Evolutionary conservation across 37 sponge, comb jelly and placozoan species (phyloP).

Genomic region (Spongia lamella): DNA sequence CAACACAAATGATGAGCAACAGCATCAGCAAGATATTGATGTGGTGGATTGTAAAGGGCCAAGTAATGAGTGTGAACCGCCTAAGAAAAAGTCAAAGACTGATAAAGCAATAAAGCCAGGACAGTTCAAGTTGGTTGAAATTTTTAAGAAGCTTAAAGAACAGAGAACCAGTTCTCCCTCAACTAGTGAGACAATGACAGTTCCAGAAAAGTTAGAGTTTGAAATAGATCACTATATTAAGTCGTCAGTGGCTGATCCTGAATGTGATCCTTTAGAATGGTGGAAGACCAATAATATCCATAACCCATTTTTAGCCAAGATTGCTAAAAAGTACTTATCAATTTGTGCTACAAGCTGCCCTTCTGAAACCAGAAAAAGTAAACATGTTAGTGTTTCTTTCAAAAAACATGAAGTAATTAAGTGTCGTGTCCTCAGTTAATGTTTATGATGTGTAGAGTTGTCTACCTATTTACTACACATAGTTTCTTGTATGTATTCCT

Average conservation of each 20-base stretch:
- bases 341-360: slow-evolving; percentile 22
- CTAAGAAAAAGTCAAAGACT: too few relatives aligned
- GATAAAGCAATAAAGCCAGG: too few relatives aligned
- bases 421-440: too few relatives aligned
- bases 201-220: neutral
- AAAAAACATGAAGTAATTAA: slow-evolving; percentile 20
- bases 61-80: too few relatives aligned
- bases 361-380: slow-evolving; percentile 33
- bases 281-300: slow-evolving; percentile 14
- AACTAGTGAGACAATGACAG: neutral
- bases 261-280: slow-evolving; percentile 26
- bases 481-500: too few relatives aligned
- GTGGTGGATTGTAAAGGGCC: too few relatives aligned
- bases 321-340: slow-evolving; percentile 33
- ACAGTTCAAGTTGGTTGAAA: too few relatives aligned
- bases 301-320: slow-evolving; percentile 1
- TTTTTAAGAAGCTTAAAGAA: too few relatives aligned
- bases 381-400: slow-evolving; percentile 31
- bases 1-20: neutral
- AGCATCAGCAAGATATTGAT: too few relatives aligned
- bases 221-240: slow-evolving; percentile 16
- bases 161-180: too few relatives aligned
- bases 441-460: too few relatives aligned
- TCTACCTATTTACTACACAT: too few relatives aligned
- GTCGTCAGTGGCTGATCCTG: neutral